Evolutionary conservation across 2,888 invertebrate genomes (phyloP).

Genomic region (Euproctis similis): DNA sequence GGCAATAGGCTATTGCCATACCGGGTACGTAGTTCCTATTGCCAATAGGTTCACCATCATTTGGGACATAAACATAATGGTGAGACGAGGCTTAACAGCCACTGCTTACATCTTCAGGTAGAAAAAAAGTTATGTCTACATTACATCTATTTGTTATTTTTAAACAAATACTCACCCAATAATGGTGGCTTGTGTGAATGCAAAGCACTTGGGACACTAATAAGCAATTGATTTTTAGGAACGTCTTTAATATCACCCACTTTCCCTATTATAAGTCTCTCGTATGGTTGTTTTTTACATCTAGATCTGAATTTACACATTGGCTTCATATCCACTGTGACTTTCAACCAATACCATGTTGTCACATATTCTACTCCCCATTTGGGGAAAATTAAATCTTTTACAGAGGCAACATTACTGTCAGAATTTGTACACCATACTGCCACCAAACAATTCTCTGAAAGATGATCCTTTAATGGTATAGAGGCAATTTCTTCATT

Average conservation of each 20-base stretch:
- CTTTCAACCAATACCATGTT: conserved; percentile 93
- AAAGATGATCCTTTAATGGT: conserved; percentile 79
- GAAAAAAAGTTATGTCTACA: no score
- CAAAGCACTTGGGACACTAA: conserved; percentile 92
- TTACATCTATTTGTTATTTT: background rate
- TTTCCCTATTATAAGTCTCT: conserved; percentile 78
- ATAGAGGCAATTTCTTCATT: conserved; percentile 83
- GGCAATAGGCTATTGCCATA: no score
- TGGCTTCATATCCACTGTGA: conserved; percentile 80
- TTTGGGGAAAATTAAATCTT: conserved; percentile 82
- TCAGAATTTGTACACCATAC: conserved; percentile 95
- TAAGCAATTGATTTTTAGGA: conserved; percentile 76
- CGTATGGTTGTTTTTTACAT: conserved; percentile 91
- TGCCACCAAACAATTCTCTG: conserved; percentile 80
- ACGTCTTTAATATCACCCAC: conserved; percentile 42
- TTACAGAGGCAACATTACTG: conserved; percentile 80
- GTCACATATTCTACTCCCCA: conserved; percentile 85
- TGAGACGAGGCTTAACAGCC: no score
- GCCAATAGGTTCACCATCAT: background rate
- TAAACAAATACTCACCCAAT: conserved; percentile 76
- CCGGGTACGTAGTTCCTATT: no score
- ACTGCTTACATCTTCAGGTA: no score
- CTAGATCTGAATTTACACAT: conserved; percentile 80
- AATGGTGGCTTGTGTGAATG: conserved; percentile 98
- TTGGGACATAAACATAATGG: no score